phyloP scores from a whole-genome alignment of 2,888 invertebrate genomes.

The Melanophora roralis region DNA sequence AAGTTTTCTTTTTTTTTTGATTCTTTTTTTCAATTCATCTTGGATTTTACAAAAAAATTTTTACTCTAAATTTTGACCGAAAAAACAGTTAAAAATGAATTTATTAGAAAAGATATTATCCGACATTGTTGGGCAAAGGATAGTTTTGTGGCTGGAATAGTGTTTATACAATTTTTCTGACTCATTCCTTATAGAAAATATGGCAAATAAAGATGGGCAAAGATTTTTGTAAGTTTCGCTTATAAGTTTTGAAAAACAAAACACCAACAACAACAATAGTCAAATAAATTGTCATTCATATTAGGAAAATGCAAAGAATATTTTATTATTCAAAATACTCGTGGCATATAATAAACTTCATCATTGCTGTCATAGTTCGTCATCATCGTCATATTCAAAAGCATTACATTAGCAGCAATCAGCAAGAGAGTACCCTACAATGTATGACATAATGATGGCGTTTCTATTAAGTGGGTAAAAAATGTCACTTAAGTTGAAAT shows the following conservation, averaged over 20 bases:
- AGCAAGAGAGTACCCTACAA: background rate
- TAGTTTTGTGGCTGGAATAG: no score
- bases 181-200: no score
- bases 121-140: no score
- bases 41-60: no score
- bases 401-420: constrained; percentile 12
- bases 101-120: no score
- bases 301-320: constrained; percentile 3
- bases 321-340: constrained; percentile 46
- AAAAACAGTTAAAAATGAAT: no score
- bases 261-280: background rate
- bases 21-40: no score
- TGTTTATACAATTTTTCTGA: no score
- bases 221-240: background rate
- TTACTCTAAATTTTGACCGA: no score
- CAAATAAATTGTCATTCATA: constrained; percentile 27
- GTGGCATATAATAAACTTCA: constrained; percentile 46
- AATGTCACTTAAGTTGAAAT: constrained; percentile 59
- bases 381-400: constrained; percentile 27
- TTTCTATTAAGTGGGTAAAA: constrained; percentile 46
- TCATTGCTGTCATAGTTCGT: background rate
- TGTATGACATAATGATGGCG: constrained; percentile 36
- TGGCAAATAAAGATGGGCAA: no score
- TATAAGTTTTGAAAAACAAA: constrained; percentile 10
- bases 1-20: no score